These are phyloP conservation scores for Nyctibius grandis DNA, from an alignment of 2,797 vertebrate species.

Conservation along the genomic window DNA sequence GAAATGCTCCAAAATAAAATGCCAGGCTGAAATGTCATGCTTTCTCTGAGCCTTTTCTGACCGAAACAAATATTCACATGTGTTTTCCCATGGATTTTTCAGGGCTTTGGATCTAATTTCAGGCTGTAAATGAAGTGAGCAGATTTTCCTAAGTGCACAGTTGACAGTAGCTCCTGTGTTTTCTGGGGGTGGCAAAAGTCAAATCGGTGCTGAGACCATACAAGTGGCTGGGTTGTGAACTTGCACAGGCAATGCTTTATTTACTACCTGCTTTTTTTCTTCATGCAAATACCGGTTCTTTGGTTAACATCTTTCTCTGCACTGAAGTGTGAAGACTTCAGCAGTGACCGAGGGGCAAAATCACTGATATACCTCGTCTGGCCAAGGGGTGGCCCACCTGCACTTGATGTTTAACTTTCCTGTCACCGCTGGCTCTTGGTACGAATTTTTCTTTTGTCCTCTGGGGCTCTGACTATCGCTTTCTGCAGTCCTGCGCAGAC, in stretches of 20 bases:
- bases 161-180: not conserved
- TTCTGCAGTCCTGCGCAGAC: not conserved
- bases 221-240: not conserved
- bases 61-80: not conserved
- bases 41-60: conserved; percentile 27
- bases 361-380: not conserved
- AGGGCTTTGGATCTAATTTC: not conserved
- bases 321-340: not conserved
- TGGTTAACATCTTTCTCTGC: not conserved
- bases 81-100: not conserved
- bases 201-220: not conserved
- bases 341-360: not conserved
- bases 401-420: not conserved
- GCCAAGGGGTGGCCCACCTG: conserved; percentile 26
- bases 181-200: not conserved
- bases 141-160: not conserved
- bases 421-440: not conserved
- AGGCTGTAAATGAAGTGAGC: conserved; percentile 3
- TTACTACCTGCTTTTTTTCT: not conserved
- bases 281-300: not conserved
- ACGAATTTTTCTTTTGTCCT: not conserved
- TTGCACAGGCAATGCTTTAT: not conserved
- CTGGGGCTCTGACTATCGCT: not conserved
- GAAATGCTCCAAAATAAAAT: conserved; percentile 9
- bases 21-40: conserved; percentile 7